Evolutionary conservation across 1,140 invertebrate genomes (phyloP).

Genomic region (Antheraea mylitta): DNA sequence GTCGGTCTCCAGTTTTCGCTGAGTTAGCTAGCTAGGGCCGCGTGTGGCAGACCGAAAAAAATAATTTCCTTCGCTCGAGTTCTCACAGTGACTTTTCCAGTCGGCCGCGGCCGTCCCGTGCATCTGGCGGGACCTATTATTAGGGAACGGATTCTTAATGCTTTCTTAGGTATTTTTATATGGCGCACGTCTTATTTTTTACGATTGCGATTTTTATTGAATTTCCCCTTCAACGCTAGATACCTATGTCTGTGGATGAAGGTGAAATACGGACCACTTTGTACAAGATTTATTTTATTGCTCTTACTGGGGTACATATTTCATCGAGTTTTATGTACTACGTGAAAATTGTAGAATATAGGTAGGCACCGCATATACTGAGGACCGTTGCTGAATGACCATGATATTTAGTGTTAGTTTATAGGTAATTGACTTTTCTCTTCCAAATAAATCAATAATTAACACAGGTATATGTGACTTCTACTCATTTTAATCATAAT

Average conservation of each 20-base stretch:
- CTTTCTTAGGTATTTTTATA: slow-evolving; percentile 76
- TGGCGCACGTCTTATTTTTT: slow-evolving; percentile 69
- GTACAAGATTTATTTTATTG: slow-evolving; percentile 69
- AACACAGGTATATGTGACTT: no score
- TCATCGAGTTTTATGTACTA: slow-evolving; percentile 47
- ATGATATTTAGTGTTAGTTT: neutral
- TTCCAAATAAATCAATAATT: no score
- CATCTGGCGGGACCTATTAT: slow-evolving; percentile 76
- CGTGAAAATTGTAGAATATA: slow-evolving; percentile 17
- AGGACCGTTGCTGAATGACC: neutral
- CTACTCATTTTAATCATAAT: no score
- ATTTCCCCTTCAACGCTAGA: slow-evolving; percentile 46
- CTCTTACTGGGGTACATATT: slow-evolving; percentile 48
- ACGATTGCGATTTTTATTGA: slow-evolving; percentile 77
- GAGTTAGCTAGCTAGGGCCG: slow-evolving; percentile 69
- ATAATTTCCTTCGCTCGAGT: slow-evolving; percentile 73
- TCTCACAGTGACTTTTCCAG: slow-evolving; percentile 72
- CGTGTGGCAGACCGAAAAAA: slow-evolving; percentile 78
- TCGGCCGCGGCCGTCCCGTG: slow-evolving; percentile 64
- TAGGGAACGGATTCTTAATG: slow-evolving; percentile 73
- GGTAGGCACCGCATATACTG: no score
- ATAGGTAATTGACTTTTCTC: neutral
- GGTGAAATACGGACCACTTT: slow-evolving; percentile 69
- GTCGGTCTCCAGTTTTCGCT: slow-evolving; percentile 58
- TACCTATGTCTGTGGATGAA: slow-evolving; percentile 55